Evolutionary conservation across 2,888 invertebrate genomes (phyloP), one percentile per base, ranked within the genome.

Genomic region (Urechis unicinctus): DNA sequence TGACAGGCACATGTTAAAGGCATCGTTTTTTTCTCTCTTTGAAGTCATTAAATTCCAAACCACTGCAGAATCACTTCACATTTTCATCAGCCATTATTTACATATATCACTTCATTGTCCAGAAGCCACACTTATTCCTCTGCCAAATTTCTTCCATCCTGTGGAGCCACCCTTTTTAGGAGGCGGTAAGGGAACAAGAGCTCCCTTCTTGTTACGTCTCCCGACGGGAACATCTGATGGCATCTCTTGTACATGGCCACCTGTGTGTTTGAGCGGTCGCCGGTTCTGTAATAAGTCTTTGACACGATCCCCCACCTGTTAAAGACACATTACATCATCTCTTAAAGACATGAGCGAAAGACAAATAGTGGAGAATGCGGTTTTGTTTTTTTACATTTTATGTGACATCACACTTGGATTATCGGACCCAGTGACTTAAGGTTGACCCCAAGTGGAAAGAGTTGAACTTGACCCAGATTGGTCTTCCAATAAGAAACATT

Each of bases 381-480:
- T 36, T 36, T 36, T 13, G 9, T 9, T 17, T 13, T 36, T 36
- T 36, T 36, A 36, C 17, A 36, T 36, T 36, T 36, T 36, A 36
- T 13, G n/a, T n/a, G n/a, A n/a, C n/a, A n/a, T n/a, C n/a, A n/a
- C n/a, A n/a, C n/a, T n/a, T n/a, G n/a, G n/a, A n/a, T n/a, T n/a
- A n/a, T n/a, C n/a, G n/a, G 66, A 73, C 68, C 50, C 71, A 68
- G 59, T 77, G 73, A 4, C 77, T 68, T 24, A 61, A 45, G 3
- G 77, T 75, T 42, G 75, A 67, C 68, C 77, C 67, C n/a, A 77
- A 64, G 55, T 70, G 75, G 4, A 77, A n/a, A n/a, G n/a, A n/a
- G n/a, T n/a, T n/a, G n/a, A n/a, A n/a, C n/a, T n/a, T n/a, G n/a
- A n/a, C n/a, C n/a, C n/a, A n/a, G n/a, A n/a, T n/a, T n/a, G n/a